Percentiles rank a stretch among this genome's conserved stretches.
phyloP scores from a whole-genome alignment of 1,140 invertebrate genomes.

The Diorhabda sublineata region DNA sequence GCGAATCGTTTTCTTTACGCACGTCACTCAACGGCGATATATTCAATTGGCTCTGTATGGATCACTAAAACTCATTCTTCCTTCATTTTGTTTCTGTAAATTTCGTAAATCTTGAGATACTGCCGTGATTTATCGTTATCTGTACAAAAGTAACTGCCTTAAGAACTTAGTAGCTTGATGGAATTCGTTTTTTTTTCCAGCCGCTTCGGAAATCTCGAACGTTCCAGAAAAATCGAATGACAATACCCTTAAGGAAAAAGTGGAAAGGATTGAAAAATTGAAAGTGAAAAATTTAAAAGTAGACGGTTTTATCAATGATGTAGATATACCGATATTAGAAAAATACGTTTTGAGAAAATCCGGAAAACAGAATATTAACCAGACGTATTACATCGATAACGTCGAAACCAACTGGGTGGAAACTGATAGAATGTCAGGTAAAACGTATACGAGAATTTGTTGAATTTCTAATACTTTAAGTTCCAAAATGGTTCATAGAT shows the following conservation, averaged over 20 bases:
- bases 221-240: not conserved
- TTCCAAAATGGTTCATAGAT: too few relatives aligned
- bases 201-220: not conserved
- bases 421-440: slow-evolving; percentile 6
- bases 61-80: too few relatives aligned
- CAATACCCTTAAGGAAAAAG: not conserved
- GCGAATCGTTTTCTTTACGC: too few relatives aligned
- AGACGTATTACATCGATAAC: slow-evolving; percentile 33
- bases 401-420: slow-evolving; percentile 27
- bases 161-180: too few relatives aligned
- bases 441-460: not conserved
- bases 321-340: slow-evolving; percentile 37
- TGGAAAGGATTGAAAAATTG: slow-evolving; percentile 20
- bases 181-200: too few relatives aligned
- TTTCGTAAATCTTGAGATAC: too few relatives aligned
- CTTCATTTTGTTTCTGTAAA: too few relatives aligned
- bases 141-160: too few relatives aligned
- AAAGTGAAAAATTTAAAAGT: slow-evolving; percentile 36
- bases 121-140: too few relatives aligned
- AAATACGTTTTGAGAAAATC: slow-evolving; percentile 37
- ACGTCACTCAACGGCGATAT: too few relatives aligned
- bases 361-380: slow-evolving; percentile 34
- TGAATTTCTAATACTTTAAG: too few relatives aligned
- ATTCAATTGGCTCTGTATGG: too few relatives aligned
- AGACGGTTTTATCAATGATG: slow-evolving; percentile 40